Percentiles rank a stretch among this genome's conserved stretches.
These are phyloP conservation scores for Salvelinus fontinalis DNA, from an alignment of 2,113 vertebrate genomes.

Conservation along the genomic window DNA sequence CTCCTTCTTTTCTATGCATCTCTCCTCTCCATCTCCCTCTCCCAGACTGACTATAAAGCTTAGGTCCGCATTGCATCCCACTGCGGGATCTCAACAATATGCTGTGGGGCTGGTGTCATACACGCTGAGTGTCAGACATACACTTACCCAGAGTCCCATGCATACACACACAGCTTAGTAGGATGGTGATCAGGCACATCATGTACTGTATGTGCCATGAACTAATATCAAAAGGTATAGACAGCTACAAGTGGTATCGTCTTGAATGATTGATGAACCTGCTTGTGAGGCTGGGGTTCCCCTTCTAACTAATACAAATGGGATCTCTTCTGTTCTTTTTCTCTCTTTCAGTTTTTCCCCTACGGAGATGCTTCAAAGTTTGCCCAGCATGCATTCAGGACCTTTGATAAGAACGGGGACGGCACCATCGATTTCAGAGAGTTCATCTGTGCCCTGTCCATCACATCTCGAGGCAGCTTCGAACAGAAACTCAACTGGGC, in stretches of 20 bases:
- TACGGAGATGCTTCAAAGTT: slow-evolving; percentile 98
- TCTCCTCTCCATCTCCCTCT: neutral
- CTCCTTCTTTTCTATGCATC: neutral
- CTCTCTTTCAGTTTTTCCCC: slow-evolving; percentile 86
- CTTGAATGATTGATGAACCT: too few species aligned
- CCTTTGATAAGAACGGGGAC: slow-evolving; percentile 96
- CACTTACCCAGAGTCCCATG: neutral
- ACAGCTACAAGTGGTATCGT: neutral
- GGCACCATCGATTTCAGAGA: slow-evolving; percentile 99
- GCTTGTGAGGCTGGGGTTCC: neutral
- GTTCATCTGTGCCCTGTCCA: slow-evolving; percentile 97
- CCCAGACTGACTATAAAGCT: slow-evolving; percentile 7
- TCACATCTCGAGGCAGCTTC: slow-evolving; percentile 96
- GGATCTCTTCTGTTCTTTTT: neutral
- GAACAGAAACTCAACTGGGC: slow-evolving; percentile 99
- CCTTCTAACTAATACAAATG: neutral
- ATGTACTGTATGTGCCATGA: neutral
- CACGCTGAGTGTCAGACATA: neutral
- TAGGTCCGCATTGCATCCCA: slow-evolving; percentile 39
- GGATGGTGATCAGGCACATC: too few species aligned
- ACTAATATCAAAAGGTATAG: neutral
- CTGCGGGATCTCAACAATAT: slow-evolving; percentile 15
- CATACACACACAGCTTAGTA: too few species aligned
- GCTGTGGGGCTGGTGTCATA: neutral
- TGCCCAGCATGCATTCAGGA: slow-evolving; percentile 96